Evolutionary conservation across 2,888 invertebrate species (phyloP), one percentile per base, ranked within the genome.

Genomic region (Lordiphosa andalusiaca): DNA sequence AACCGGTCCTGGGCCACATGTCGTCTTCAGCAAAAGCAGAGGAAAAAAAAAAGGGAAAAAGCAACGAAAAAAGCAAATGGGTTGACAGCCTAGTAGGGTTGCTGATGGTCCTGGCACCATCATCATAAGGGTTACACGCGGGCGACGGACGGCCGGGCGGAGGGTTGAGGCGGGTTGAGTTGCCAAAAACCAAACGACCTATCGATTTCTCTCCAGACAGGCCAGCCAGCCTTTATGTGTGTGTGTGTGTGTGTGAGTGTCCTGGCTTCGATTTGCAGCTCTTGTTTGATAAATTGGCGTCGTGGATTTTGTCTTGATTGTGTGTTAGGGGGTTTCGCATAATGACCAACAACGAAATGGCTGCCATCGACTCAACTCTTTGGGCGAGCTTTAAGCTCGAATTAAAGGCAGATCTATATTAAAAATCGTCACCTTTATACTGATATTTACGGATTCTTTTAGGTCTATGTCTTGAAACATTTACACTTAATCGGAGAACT

Each of bases 121-220:
- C 67, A 75, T 71, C 67, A 80, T 81, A 83, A 80, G 80, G 80
- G 83, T 80, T 80, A 80, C 81, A 69, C 53, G 62, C 53, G 50
- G 53, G 44, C 41, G 42, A 42, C 41, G 42, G 42, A 50, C 53
- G 60, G 48, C 57, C 50, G 44, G 48, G 38, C 41, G 40, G 12
- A 38, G 23, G 49, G 19, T 47, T 44, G 44, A 33, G 30, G 44
- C n/a, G 58, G 36, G 25, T 36, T 42, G 62, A 62, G 62, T 68
- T 58, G 66, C 76, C 67, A 69, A 70, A 78, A 82, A 67, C 60
- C 63, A 77, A 74, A 72, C 68, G 60, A 67, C 60, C 83, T 81
- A 80, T 80, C 77, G 80, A 80, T 80, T 80, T 80, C 68, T 72
- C 59, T 47, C 54, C 47, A 25, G 9, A 16, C n/a, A 35, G 16